A percentile compares a stretch with the other conserved stretches of the same genome.
Evolutionary conservation across 2,113 vertebrate genomes (phyloP).

Genomic region (Corapipo altera): DNA sequence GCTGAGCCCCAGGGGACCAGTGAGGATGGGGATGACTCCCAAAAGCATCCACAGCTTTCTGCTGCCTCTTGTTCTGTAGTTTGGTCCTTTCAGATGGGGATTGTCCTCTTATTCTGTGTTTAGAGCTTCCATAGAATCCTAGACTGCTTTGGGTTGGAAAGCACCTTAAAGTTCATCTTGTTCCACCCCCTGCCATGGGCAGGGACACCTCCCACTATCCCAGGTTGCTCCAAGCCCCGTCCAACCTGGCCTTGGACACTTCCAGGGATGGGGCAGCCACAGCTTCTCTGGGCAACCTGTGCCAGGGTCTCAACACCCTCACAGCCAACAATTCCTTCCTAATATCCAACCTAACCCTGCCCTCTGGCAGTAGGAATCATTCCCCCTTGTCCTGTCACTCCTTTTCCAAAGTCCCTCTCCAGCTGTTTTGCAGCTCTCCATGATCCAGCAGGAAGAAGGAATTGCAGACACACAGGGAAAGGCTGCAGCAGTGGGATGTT

Average conservation of each 20-base stretch:
- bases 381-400: background rate
- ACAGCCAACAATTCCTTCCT: rapidly evolving
- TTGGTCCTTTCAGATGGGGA: background rate
- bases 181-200: rapidly evolving
- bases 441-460: background rate
- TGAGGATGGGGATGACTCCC: background rate
- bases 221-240: background rate
- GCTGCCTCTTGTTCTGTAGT: background rate
- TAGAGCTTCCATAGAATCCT: background rate
- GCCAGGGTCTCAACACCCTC: background rate
- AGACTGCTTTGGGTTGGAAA: background rate
- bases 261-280: background rate
- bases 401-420: background rate
- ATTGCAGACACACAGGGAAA: background rate
- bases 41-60: background rate
- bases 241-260: background rate
- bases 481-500: background rate
- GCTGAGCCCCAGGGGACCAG: background rate
- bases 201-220: background rate
- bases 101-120: background rate
- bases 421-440: background rate
- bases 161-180: rapidly evolving
- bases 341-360: rapidly evolving
- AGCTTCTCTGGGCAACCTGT: background rate
- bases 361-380: background rate